Evolutionary conservation across 1,140 invertebrate genomes (phyloP).

Genomic region (Drosophila lini): DNA sequence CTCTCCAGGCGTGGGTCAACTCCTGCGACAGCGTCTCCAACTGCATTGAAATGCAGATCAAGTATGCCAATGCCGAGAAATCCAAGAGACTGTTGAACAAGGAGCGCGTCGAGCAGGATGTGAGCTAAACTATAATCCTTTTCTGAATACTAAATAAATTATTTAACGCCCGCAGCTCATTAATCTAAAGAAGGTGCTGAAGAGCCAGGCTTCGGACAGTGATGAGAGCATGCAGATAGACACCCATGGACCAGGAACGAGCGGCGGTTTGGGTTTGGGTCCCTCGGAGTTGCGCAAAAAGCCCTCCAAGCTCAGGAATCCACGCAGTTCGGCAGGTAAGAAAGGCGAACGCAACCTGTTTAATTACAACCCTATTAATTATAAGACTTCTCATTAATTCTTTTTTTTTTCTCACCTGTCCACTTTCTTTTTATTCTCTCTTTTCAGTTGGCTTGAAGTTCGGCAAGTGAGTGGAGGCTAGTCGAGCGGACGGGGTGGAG

Average conservation of each 20-base stretch:
- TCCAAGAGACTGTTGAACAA: conserved; percentile 92
- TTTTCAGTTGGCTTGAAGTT: conserved; percentile 66
- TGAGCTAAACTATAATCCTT: conserved; percentile 78
- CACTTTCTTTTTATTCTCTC: not conserved
- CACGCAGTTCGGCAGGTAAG: conserved; percentile 66
- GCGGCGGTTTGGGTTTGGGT: conserved; percentile 44
- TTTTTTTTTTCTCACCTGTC: conserved; percentile 4
- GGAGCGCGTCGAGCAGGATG: conserved; percentile 93
- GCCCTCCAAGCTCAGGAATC: conserved; percentile 72
- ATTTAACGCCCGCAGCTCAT: conserved; percentile 86
- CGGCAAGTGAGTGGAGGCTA: conserved; percentile 65
- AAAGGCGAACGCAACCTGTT: not conserved
- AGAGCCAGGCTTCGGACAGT: conserved; percentile 88
- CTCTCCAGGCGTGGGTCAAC: conserved; percentile 95
- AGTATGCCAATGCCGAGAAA: conserved; percentile 93
- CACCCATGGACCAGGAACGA: conserved; percentile 83
- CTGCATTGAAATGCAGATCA: conserved; percentile 95
- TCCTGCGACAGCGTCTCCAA: conserved; percentile 95
- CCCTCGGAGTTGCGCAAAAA: conserved; percentile 77
- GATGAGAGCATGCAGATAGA: conserved; percentile 88
- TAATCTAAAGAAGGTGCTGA: conserved; percentile 93
- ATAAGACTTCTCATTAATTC: conserved; percentile 19
- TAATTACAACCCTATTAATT: conserved; percentile 35
- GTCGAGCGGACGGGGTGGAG: conserved; percentile 29
- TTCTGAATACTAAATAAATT: not conserved